Evolutionary conservation across 2,797 vertebrate genomes (phyloP), one percentile per base, ranked within the genome.

Genomic region (Podarcis lilfordi): DNA sequence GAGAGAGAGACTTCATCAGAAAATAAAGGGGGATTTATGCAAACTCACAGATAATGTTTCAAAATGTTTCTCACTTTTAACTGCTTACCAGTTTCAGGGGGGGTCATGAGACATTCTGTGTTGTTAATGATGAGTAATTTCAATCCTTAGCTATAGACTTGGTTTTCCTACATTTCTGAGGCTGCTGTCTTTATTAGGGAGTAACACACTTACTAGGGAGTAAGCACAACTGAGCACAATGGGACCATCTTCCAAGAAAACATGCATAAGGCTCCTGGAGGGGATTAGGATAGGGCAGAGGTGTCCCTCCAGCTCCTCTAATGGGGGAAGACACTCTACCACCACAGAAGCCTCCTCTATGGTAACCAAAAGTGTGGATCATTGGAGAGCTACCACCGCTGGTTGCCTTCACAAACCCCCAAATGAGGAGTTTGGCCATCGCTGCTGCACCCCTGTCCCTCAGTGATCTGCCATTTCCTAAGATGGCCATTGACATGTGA

Each of bases 11-110:
- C 93, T 94, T 97, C 92, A 90, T 95, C 95, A 97, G 96, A 95
- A 98, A 98, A 98, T 98, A 98, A 97, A 98, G 96, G 96, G 15
- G 96, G 91, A 95, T 98, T 97, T 97, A 98, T 97, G 97, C 97
- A 98, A 96, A 96, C 93, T 95, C 95, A 72, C 91, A 94, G 87
- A 88, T 89, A 94, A 94, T 93, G 80, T 95, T 96, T 96, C 91
- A 91, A 92, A 96, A 91, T 75, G 61, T 59, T 89, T 89, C 92
- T 86, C 82, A 87, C 91, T 92, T 78, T 86, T 85, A 94, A 93
- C 69, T 91, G 71, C 94, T 91, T 83, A 77, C 86, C 92, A 93
- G 88, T 94, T 95, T 95, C 87, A 88, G 86, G 32, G 91, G 91
- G 61, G 84, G 88, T 89, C 83, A 88, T 90, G 92, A 91, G 91